Evolutionary conservation across 92 coral and sea anemone genomes (phyloP), one percentile per base, ranked within the genome.

Genomic region (Phenganax marumi): DNA sequence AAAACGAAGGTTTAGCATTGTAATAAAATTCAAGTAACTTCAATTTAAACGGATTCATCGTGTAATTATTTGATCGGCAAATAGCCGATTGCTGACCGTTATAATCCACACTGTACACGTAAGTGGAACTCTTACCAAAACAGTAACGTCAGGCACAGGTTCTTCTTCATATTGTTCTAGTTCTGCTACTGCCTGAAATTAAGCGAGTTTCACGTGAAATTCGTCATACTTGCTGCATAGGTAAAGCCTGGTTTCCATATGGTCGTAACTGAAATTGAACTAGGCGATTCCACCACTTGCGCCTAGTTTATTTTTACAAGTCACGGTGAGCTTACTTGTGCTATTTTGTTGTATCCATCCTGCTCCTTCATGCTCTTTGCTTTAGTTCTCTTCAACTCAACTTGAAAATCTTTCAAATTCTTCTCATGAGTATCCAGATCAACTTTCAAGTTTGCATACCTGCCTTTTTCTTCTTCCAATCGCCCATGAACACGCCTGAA

Each of bases 81-180:
- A n/a, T n/a, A n/a, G n/a, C n/a, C n/a, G n/a, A n/a, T n/a, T n/a
- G n/a, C n/a, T n/a, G n/a, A n/a, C n/a, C n/a, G n/a, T n/a, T n/a
- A n/a, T n/a, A n/a, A n/a, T n/a, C n/a, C n/a, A n/a, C n/a, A n/a
- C n/a, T n/a, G n/a, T n/a, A n/a, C n/a, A n/a, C 17, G 43, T 33
- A 33, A 33, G 43, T 33, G 1, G 2, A 49, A 11, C 21, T 73
- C 89, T 21, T 58, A 93, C 97, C 91, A 93, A 73, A 26, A 92
- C 92, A 56, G 97, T 93, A 17, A 93, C 91, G 84, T 93, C 97
- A 13, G 97, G 97, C 3, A 91, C 88, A 76, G 85, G 89, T 68
- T 93, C 97, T 51, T 93, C 97, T 84, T 93, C 97, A 75, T 78
- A 90, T 70, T 93, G 89, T 71, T 93, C 97, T 12, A 93, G 84